Conservation (phyloP, 2,888 invertebrate species). For the Mimas tiliae region DNA sequence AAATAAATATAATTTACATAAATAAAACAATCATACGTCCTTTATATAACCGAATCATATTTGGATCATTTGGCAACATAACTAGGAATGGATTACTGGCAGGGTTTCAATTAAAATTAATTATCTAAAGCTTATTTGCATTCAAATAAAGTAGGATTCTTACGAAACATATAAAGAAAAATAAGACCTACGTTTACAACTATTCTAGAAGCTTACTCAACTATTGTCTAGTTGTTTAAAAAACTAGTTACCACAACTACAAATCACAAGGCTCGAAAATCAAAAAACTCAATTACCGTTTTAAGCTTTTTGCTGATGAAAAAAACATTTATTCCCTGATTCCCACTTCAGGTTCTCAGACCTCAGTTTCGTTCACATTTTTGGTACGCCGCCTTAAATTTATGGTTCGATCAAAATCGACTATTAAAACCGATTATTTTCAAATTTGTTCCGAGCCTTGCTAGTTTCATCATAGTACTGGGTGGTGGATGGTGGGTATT, state of each 20-base stretch:
- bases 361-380: background rate
- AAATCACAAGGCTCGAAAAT: background rate
- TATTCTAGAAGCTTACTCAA: background rate
- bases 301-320: background rate
- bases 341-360: background rate
- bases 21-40: background rate
- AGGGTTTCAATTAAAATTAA: background rate
- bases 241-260: background rate
- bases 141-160: background rate
- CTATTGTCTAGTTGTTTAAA: background rate
- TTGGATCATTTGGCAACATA: background rate
- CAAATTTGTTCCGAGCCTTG: background rate
- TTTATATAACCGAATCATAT: background rate
- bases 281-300: background rate
- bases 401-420: background rate
- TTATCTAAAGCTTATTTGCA: background rate
- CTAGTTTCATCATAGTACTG: background rate
- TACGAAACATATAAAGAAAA: background rate
- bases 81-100: background rate
- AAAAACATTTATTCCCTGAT: too few relatives aligned
- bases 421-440: background rate
- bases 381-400: background rate
- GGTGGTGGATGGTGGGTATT: background rate
- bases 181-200: background rate
- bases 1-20: conserved; percentile 1